phyloP scores from a whole-genome alignment of 2,888 invertebrate genomes.

The Dolomedes plantarius region DNA sequence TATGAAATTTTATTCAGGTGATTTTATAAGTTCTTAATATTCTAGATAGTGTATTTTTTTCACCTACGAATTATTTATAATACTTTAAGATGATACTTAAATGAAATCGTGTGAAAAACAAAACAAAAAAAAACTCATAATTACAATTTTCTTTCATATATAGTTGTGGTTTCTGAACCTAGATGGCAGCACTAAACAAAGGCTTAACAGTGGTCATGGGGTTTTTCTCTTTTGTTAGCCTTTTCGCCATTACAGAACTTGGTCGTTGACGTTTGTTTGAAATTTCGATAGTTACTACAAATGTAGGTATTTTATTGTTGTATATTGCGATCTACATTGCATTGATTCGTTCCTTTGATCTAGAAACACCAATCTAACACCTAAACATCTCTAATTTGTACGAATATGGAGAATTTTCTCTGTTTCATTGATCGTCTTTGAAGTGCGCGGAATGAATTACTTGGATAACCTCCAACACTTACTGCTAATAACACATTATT shows the following conservation, averaged over 20 bases:
- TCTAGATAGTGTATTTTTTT: no score
- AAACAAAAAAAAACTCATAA: no score
- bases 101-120: no score
- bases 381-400: background rate
- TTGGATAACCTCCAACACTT: conserved; percentile 6
- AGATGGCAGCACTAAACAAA: conserved; percentile 21
- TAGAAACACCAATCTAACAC: background rate
- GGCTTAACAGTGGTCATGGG: background rate
- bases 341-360: no score
- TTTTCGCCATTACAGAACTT: conserved; percentile 20
- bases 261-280: background rate
- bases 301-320: background rate
- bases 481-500: background rate
- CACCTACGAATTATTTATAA: no score
- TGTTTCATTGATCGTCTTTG: background rate
- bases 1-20: no score
- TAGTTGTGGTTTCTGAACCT: no score
- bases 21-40: no score
- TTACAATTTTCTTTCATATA: no score
- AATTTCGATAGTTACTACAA: background rate
- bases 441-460: background rate
- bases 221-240: conserved; percentile 2
- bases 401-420: background rate
- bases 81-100: no score
- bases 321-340: no score